Percentiles rank a stretch among this genome's conserved stretches.
Evolutionary conservation across 2,113 vertebrate species (phyloP).

Genomic region (Cathartes aura): DNA sequence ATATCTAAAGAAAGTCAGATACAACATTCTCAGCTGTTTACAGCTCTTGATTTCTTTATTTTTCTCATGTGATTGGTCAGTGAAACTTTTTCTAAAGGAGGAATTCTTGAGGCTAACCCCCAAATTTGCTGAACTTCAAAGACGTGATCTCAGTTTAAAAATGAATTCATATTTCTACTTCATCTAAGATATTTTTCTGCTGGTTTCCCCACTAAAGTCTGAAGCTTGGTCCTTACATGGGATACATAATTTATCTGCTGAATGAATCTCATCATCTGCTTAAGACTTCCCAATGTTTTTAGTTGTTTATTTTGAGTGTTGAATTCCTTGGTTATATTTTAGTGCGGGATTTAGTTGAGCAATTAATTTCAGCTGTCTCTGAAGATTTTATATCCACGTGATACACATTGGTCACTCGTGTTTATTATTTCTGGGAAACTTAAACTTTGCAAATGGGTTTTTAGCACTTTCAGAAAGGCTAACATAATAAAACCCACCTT

Average conservation of each 20-base stretch:
- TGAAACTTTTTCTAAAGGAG: background rate
- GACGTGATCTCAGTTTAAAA: background rate
- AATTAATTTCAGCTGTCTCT: background rate
- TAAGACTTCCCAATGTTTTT: background rate
- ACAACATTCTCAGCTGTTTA: background rate
- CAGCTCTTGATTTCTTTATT: background rate
- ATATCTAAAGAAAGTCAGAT: background rate
- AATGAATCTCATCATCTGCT: background rate
- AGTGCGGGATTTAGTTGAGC: background rate
- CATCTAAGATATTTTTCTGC: background rate
- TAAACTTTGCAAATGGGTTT: background rate
- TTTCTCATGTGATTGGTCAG: background rate
- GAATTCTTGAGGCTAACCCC: background rate
- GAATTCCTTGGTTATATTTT: background rate
- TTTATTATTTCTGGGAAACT: background rate
- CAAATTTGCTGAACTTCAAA: background rate
- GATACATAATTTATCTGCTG: background rate
- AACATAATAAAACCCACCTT: background rate
- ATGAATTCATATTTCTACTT: background rate
- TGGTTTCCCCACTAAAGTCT: background rate
- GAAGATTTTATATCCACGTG: background rate
- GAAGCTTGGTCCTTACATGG: background rate
- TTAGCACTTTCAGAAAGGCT: background rate
- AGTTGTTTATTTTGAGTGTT: background rate
- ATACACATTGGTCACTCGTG: accelerated